phyloP scores from a whole-genome alignment of 2,113 vertebrate species.

The Laticauda laticaudata region DNA sequence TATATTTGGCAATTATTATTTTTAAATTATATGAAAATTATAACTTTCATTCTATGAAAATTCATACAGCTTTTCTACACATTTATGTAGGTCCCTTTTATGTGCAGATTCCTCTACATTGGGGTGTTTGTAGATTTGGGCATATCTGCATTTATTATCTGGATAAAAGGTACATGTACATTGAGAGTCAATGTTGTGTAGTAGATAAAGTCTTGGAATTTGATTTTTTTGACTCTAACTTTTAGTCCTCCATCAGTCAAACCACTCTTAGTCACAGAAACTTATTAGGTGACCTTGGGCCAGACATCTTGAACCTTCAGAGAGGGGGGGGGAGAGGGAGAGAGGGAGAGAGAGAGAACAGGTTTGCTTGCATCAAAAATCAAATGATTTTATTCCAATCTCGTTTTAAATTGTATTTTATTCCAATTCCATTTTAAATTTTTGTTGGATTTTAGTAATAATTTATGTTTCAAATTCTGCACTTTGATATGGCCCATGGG shows the following conservation, averaged over 20 bases:
- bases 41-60: background rate
- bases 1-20: background rate
- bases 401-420: too few relatives aligned
- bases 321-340: too few relatives aligned
- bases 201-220: background rate
- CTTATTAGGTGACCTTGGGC: background rate
- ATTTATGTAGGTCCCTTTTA: background rate
- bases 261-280: background rate
- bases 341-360: background rate
- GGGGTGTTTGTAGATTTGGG: background rate
- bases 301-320: background rate
- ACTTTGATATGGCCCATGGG: too few relatives aligned
- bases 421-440: too few relatives aligned
- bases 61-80: background rate
- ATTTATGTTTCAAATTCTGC: too few relatives aligned
- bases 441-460: too few relatives aligned
- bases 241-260: background rate
- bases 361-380: background rate
- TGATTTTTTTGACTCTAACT: background rate
- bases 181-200: background rate
- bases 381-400: background rate
- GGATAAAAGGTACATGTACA: background rate
- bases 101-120: background rate
- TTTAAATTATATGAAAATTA: background rate
- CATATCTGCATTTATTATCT: background rate